Base-by-base conservation (phyloP, 2,113 vertebrate species). In the Tauraco erythrolophus region DNA sequence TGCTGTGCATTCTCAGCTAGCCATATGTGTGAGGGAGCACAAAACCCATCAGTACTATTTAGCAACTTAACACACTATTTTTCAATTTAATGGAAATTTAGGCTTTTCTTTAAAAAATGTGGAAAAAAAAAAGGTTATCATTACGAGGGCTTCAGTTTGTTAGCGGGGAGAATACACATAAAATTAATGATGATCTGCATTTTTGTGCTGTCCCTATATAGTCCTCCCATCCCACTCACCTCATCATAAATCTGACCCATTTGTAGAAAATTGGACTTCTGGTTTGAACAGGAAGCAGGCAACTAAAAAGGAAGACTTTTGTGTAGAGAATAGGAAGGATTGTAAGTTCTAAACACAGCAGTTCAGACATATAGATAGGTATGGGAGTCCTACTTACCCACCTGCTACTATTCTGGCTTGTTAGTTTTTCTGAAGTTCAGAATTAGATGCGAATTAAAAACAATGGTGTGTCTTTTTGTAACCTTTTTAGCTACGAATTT, bases 21-120 rank as follows among this genome's bases (percentile, higher is more conserved):
- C 95, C 94, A 79, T 90, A 88, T 89, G 79, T 96, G 92, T 81
- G 89, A 97, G 91, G 90, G 92, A 97, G 91, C 86, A 95, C 64
- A 82, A 88, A 94, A 8, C 11, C 1, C 83, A 92, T 87, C 86
- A 56, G 69, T 50, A 6, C 56, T 78, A 25, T 5, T 45, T 15
- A 91, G 27, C 71, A 95, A 45, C 66, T 84, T 53, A 61, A 28
- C 24, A 22, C 21, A 15, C 23, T 6, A 1, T 13, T 92, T 80
- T 60, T 37, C 43, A 65, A 16, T 72, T 87, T 30, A 30, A 31
- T 79, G 76, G 37, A 57, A 78, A 64, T 65, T 23, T 8, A 54
- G 35, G 25, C 9, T 46, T 61, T 76, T 89, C 57, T 70, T 78
- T 56, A 5, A 66, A n/a, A 66, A 37, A 56, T 8, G 25, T 21